Base-by-base conservation (phyloP, 2,888 invertebrate species). In the Zaprionus lineosus region DNA sequence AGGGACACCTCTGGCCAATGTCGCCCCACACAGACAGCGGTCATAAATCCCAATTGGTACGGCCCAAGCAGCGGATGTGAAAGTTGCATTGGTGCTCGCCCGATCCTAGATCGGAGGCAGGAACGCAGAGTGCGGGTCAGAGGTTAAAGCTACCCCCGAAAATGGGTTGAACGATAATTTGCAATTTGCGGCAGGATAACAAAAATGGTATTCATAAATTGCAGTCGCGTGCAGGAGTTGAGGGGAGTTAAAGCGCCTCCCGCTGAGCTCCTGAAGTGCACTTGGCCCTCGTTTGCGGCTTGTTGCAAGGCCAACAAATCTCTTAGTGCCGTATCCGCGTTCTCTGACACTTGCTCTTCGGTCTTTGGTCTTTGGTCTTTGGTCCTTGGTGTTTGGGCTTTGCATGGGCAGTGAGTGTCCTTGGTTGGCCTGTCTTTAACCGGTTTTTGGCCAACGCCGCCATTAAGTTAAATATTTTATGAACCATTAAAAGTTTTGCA, bases 401-500 rank as follows among this genome's bases (percentile, higher is more conserved):
- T 12, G 37, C 16, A 40, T 31, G 6, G 18, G 21, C 51, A 12
- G 4, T 19, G 57, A 16, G 19, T 31, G 47, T 39, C 34, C 46
- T 56, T 31, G 57, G 21, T 52, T 19, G 11, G 36, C 55, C 24
- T 40, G 26, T 33, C 14, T 24, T 34, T 46, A 15, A 18, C 46
- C 24, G 33, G 8, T 21, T 52, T 43, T 66, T 58, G 57, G 26
- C 8, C 12, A n/a, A 3, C 18, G 58, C n/a, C 59, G 66, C 70
- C 86, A 86, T 86, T 82, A 82, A 63, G 78, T 86, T 86, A 84
- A 86, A 82, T 82, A 86, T 82, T 82, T 86, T 82, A 82, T 82
- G 82, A 82, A 78, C 86, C 84, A 86, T 82, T 82, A 82, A 82
- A 82, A 86, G 86, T 81, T 82, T 84, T 84, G 67, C 84, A 86